These are phyloP conservation scores for Amia ocellicauda DNA, from an alignment of 2,113 vertebrate species.

Conservation along the genomic window DNA sequence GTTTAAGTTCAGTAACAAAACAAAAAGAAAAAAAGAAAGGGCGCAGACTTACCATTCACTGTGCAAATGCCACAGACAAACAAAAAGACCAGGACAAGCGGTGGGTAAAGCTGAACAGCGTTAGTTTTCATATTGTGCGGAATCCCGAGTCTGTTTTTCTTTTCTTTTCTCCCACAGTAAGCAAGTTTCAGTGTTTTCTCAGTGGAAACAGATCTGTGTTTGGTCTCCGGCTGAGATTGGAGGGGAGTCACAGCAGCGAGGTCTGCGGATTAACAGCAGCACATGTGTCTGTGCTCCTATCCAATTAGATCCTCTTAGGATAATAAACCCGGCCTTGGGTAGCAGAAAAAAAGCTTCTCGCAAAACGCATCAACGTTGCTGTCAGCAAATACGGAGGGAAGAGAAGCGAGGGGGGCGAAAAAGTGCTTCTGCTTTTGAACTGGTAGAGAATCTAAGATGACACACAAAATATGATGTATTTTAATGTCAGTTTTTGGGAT, in stretches of 20 bases:
- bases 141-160: slow-evolving; percentile 23
- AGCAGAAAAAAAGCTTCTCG: background rate
- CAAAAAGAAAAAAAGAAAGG: slow-evolving; percentile 29
- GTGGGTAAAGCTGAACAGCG: slow-evolving; percentile 21
- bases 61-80: slow-evolving; percentile 39
- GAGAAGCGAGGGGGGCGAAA: no score
- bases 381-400: no score
- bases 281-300: slow-evolving; percentile 46
- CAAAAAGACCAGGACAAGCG: slow-evolving; percentile 12
- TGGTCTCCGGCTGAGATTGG: slow-evolving; percentile 10
- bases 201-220: background rate
- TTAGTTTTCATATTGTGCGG: slow-evolving; percentile 46
- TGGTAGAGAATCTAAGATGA: no score
- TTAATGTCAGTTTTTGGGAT: no score
- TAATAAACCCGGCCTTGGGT: slow-evolving; percentile 36
- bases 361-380: no score
- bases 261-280: slow-evolving; percentile 33
- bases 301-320: slow-evolving; percentile 51
- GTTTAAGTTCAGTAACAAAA: background rate
- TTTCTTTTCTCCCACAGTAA: background rate
- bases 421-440: no score
- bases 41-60: slow-evolving; percentile 53
- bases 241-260: slow-evolving; percentile 16
- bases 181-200: slow-evolving; percentile 2
- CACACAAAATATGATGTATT: no score